Evolutionary conservation across 2,113 vertebrate genomes (phyloP), one percentile per base, ranked within the genome.

Genomic region (Rynchops niger): DNA sequence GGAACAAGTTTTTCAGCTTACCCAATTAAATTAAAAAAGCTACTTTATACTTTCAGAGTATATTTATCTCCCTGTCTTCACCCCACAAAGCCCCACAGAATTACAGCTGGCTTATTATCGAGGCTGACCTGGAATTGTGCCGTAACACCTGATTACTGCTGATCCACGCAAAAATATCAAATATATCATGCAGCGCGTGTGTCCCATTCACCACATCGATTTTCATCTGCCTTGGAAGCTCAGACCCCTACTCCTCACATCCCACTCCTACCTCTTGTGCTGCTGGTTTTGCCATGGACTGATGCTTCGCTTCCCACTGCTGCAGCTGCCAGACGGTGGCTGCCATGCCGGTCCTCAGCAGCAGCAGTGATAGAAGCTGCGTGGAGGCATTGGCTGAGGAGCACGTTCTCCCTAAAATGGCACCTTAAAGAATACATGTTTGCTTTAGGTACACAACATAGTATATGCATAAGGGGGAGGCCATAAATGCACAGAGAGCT

Each of bases 181-280:
- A 71, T 15, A 8, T 40, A 6, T 55, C 23, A 36, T 5, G 20
- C 34, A 52, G 23, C 0, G 0, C 21, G 9, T 4, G 2, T 49
- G 34, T n/a, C 42, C 42, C 45, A 32, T 67, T 91, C 22, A 71
- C 23, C 56, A 56, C 61, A 82, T 2, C 0, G 0, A 58, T 42
- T 78, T 86, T 29, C 23, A 45, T 15, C n/a, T 63, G 76, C 62
- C 30, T 38, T 53, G 27, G 36, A 58, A 47, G 19, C 21, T 93
- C 52, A n/a, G 34, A 50, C 5, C 5, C 5, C 13, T 5, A 2
- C 8, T 82, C 36, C 58, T 25, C 71, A 59, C 77, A 72, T 49
- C 27, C 34, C 40, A 59, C 30, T 69, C 53, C 73, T 70, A 7
- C 42, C 34, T 82, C 42, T 77, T 1, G 0, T 36, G 69, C 77